phyloP scores from a whole-genome alignment of 2,797 vertebrate species.

The Zenarchopterus dispar region DNA sequence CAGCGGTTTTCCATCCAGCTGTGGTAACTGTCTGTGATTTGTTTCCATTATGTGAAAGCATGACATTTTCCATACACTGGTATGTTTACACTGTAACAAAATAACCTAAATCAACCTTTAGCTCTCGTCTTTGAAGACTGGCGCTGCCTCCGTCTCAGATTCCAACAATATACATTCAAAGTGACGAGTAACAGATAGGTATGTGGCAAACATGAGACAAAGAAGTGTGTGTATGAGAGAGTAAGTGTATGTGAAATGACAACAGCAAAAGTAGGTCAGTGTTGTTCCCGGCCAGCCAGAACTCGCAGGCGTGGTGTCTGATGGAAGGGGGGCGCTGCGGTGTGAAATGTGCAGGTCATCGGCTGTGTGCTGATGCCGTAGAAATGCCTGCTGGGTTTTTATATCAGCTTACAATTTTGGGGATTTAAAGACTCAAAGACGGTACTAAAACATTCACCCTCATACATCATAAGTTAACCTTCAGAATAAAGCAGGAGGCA shows the following conservation, averaged over 20 bases:
- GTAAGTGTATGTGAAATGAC: conserved; percentile 47
- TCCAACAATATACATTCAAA: conserved; percentile 40
- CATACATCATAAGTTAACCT: too few species aligned
- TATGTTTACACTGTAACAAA: background rate
- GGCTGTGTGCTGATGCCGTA: conserved; percentile 31
- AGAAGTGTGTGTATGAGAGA: conserved; percentile 29
- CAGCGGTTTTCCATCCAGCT: background rate
- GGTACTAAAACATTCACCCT: background rate
- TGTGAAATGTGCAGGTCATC: conserved; percentile 63
- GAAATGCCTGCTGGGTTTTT: conserved; percentile 72
- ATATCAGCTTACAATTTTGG: conserved; percentile 64
- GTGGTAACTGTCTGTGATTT: background rate
- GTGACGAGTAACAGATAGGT: conserved; percentile 55
- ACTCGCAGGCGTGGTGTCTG: conserved; percentile 70
- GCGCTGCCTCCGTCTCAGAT: conserved; percentile 17
- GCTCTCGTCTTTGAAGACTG: background rate
- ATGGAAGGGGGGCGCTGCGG: conserved; percentile 37
- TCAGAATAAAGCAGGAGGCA: too few species aligned
- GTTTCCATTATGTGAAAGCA: background rate
- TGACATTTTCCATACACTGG: background rate
- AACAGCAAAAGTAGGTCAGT: conserved; percentile 81
- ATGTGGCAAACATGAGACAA: conserved; percentile 63
- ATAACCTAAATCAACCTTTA: conserved; percentile 3
- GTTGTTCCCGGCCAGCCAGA: conserved; percentile 65
- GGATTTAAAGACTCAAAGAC: conserved; percentile 43